Conservation (phyloP, 1,140 invertebrate genomes). For the Trichonephila clavata region DNA sequence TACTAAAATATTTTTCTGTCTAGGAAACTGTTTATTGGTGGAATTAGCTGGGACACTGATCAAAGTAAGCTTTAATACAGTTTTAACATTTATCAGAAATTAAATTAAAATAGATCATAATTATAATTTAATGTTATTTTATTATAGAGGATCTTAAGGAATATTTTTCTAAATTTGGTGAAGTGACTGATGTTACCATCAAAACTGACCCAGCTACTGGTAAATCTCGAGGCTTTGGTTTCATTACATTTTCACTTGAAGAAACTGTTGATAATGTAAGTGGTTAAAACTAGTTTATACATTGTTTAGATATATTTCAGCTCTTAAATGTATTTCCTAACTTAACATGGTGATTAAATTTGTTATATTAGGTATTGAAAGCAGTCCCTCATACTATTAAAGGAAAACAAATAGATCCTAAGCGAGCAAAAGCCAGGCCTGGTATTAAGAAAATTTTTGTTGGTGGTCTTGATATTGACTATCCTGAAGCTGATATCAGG, state of each 20-base stretch:
- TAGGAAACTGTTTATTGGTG: constrained; percentile 99
- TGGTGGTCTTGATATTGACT: constrained; percentile 93
- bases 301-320: too few relatives aligned
- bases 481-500: constrained; percentile 95
- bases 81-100: neutral
- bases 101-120: constrained; percentile 6
- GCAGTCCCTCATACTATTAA: constrained; percentile 92
- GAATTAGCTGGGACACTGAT: constrained; percentile 97
- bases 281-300: neutral
- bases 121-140: constrained; percentile 28
- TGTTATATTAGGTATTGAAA: constrained; percentile 84
- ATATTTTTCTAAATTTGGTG: constrained; percentile 93
- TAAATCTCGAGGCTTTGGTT: constrained; percentile 94
- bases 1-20: constrained; percentile 80
- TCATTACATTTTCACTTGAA: constrained; percentile 94
- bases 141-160: constrained; percentile 94
- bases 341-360: neutral
- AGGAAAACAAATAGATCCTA: constrained; percentile 96
- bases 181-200: constrained; percentile 96
- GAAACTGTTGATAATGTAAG: constrained; percentile 94
- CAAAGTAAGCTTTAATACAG: constrained; percentile 88
- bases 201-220: constrained; percentile 95
- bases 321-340: too few relatives aligned
- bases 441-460: constrained; percentile 94
- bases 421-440: constrained; percentile 95